Conservation (phyloP, 2,797 vertebrate genomes). For the Propithecus perrieri region DNA sequence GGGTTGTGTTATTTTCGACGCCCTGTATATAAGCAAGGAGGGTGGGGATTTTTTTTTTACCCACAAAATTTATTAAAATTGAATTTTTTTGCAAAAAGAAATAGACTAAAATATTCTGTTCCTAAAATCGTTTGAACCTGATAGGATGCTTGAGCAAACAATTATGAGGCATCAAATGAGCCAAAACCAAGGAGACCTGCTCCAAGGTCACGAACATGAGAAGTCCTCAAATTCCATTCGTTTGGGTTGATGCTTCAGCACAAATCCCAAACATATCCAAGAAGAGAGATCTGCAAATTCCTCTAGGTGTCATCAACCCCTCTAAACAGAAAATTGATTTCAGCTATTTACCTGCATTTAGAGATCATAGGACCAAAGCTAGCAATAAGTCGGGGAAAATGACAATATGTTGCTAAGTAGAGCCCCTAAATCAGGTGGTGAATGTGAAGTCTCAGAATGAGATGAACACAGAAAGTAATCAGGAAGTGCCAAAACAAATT, state of each 20-base stretch:
- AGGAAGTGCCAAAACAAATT: conserved; percentile 79
- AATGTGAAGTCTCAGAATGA: conserved; percentile 78
- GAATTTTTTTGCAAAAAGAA: not conserved
- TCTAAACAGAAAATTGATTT: conserved; percentile 82
- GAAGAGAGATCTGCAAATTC: conserved; percentile 74
- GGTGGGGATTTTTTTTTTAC: not conserved
- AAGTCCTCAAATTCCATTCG: not conserved
- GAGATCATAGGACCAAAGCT: conserved; percentile 80
- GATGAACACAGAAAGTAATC: conserved; percentile 72
- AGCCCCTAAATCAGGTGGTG: conserved; percentile 71
- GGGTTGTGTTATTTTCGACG: not conserved
- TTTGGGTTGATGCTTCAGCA: not conserved
- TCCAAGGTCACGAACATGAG: not conserved
- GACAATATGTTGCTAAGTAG: conserved; percentile 71
- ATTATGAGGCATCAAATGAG: not conserved
- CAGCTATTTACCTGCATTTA: conserved; percentile 76
- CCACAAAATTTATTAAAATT: not conserved
- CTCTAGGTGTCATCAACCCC: conserved; percentile 64
- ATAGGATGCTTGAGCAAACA: not conserved
- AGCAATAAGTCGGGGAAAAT: conserved; percentile 65
- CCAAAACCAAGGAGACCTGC: not conserved
- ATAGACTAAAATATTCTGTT: not conserved
- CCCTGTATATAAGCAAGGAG: not conserved
- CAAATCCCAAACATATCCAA: conserved; percentile 52
- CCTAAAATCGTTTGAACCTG: not conserved